Conservation (phyloP, 2,888 invertebrate species). For the Lithophane ornitopus region DNA sequence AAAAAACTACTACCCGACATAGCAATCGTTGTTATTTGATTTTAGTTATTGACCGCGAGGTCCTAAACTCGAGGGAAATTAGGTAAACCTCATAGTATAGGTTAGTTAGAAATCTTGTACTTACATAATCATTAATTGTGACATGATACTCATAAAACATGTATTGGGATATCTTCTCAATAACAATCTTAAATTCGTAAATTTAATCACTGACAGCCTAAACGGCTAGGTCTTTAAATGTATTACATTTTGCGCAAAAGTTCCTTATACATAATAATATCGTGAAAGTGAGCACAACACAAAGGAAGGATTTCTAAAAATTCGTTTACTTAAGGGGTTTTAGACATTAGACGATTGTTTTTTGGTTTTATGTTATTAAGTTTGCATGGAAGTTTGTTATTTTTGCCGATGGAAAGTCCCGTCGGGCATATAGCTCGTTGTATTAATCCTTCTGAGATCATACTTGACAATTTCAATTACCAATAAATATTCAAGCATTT, state of each 20-base stretch:
- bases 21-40: conserved; percentile 22
- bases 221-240: too few relatives aligned
- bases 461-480: neutral
- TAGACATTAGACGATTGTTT: too few relatives aligned
- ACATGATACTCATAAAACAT: neutral
- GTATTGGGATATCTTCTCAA: neutral
- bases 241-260: neutral
- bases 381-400: neutral
- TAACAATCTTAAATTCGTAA: neutral
- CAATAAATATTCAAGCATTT: too few relatives aligned
- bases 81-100: neutral
- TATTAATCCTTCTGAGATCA: neutral
- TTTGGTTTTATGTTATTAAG: too few relatives aligned
- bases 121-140: neutral
- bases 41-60: conserved; percentile 7
- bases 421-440: neutral
- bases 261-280: neutral
- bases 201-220: too few relatives aligned
- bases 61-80: conserved; percentile 15
- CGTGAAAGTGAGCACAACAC: too few relatives aligned
- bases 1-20: conserved; percentile 20
- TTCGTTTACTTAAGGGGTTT: neutral
- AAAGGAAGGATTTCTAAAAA: neutral
- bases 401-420: neutral
- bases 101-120: neutral